Evolutionary conservation across 2,888 invertebrate genomes (phyloP).

Genomic region (Clostera curtula): DNA sequence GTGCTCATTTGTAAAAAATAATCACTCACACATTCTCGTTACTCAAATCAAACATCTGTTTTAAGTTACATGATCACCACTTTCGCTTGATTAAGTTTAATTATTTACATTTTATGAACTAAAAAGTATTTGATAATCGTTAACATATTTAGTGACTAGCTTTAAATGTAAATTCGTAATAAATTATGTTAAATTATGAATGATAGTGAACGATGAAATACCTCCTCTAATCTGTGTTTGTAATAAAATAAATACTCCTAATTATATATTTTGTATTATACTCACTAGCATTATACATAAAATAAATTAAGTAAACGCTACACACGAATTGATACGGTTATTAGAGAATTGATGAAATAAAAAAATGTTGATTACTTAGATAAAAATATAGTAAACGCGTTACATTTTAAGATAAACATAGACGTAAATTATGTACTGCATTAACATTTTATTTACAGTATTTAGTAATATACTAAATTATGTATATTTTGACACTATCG

Average conservation of each 20-base stretch:
- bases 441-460: slow-evolving; percentile 62
- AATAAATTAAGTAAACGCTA: slow-evolving; percentile 50
- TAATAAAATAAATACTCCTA: slow-evolving; percentile 36
- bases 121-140: slow-evolving; percentile 26
- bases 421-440: slow-evolving; percentile 47
- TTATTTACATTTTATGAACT: slow-evolving; percentile 29
- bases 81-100: slow-evolving; percentile 25
- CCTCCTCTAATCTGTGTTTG: slow-evolving; percentile 23
- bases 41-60: slow-evolving; percentile 33
- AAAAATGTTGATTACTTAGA: slow-evolving; percentile 44
- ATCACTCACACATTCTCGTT: slow-evolving; percentile 14
- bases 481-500: slow-evolving; percentile 57
- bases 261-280: slow-evolving; percentile 15
- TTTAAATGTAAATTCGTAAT: slow-evolving; percentile 47
- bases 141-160: slow-evolving; percentile 34
- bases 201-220: slow-evolving; percentile 25
- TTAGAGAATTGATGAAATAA: slow-evolving; percentile 55
- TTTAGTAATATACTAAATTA: slow-evolving; percentile 74
- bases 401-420: slow-evolving; percentile 49
- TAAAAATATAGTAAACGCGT: slow-evolving; percentile 43
- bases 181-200: slow-evolving; percentile 34
- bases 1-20: slow-evolving; percentile 28
- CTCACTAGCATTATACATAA: slow-evolving; percentile 26
- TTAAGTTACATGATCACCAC: slow-evolving; percentile 29
- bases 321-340: slow-evolving; percentile 53